Evolutionary conservation across 2,113 vertebrate species (phyloP), one percentile per base, ranked within the genome.

Genomic region (Callionymus lyra): DNA sequence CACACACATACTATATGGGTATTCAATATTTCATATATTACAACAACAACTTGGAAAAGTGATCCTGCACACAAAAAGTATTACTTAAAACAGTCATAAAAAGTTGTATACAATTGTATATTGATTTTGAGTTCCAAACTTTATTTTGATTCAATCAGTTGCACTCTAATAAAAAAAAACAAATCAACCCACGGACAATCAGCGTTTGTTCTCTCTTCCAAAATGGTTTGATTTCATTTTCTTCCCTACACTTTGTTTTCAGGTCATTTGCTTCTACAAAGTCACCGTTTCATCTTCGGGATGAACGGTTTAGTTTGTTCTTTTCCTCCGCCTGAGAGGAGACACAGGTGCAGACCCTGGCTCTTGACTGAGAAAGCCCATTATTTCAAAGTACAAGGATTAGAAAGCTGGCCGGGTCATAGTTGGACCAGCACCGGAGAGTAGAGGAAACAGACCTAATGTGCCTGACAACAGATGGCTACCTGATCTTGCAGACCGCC

Each of bases 381-480:
- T 79, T 65, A 73, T 50, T 54, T 51, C 54, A 57, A 47, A 53
- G 55, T 50, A 50, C 70, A 68, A 47, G 65, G 65, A 74, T 70
- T 58, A 56, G 49, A 71, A 53, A 56, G 44, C 57, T 50, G 59
- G 47, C 51, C 17, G 14, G 44, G 44, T 18, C 15, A 10, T 47
- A 34, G 38, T 50, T 10, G 21, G 36, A 58, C 54, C 60, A 47
- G 57, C 47, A 59, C 47, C 39, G 56, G 21, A 56, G 50, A 55
- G 59, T 50, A 59, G 36, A 55, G 50, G 50, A 58, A 65, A 59
- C 56, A 68, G 65, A 79, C 51, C 65, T 65, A 63, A 76, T 74
- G 68, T 71, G 71, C 60, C 60, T 52, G 47, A 44, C 57, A 62
- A 68, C 76, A 81, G 72, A 81, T 81, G 73, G 72, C 61, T 67